Conservation (phyloP, 2,888 invertebrate genomes). For the Catocala sponsa region DNA sequence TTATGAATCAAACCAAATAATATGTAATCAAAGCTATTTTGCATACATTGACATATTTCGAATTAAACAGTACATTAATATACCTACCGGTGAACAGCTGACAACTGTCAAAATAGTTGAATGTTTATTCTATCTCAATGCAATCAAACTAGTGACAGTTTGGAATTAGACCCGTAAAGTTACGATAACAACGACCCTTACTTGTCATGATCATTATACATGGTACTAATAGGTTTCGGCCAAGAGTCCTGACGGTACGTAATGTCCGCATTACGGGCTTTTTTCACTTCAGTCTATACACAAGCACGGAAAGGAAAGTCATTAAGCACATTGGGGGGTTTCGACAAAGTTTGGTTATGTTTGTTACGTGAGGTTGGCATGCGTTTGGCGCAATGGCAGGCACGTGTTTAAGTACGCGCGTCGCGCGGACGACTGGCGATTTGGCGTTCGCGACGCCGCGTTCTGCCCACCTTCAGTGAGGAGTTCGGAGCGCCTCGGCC, state of each 20-base stretch:
- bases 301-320: conserved; percentile 37
- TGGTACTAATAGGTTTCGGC: conserved; percentile 44
- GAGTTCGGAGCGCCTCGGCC: conserved; percentile 59
- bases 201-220: conserved; percentile 51
- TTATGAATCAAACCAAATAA: conserved; percentile 13
- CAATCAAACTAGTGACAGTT: conserved; percentile 51
- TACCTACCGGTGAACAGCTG: conserved; percentile 58
- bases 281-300: conserved; percentile 48
- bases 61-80: conserved; percentile 4
- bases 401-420: conserved; percentile 59
- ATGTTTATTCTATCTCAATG: conserved; percentile 40
- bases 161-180: conserved; percentile 44
- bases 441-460: conserved; percentile 38
- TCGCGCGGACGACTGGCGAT: conserved; percentile 71
- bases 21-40: conserved; percentile 8
- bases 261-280: conserved; percentile 28
- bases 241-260: conserved; percentile 23
- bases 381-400: conserved; percentile 46
- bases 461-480: conserved; percentile 55
- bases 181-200: conserved; percentile 44
- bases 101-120: conserved; percentile 52
- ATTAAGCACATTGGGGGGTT: conserved; percentile 30
- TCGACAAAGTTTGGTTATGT: conserved; percentile 60
- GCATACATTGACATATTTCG: conserved; percentile 4
- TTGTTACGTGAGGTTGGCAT: conserved; percentile 58